phyloP scores from a whole-genome alignment of 2,888 invertebrate species.

The Synanthedon formicaeformis region DNA sequence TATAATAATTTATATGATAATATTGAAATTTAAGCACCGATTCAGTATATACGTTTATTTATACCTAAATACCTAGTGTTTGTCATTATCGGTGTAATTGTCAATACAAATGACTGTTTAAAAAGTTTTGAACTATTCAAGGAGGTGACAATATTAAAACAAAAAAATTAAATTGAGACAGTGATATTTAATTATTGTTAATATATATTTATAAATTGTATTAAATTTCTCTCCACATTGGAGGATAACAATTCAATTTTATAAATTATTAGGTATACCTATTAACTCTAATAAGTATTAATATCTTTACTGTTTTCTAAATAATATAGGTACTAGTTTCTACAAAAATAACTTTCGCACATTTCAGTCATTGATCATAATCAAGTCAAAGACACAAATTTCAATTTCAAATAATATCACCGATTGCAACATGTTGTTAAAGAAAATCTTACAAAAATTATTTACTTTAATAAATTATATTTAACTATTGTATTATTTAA shows the following conservation, averaged over 20 bases:
- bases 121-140: no score
- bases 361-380: slow-evolving; percentile 38
- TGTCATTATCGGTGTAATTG: no score
- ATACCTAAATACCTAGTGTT: no score
- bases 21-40: no score
- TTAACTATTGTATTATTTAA: no score
- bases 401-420: no score
- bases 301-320: slow-evolving; percentile 3
- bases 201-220: slow-evolving; percentile 1
- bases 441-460: no score
- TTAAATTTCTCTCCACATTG: slow-evolving; percentile 33
- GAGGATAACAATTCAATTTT: slow-evolving; percentile 37
- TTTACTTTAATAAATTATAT: no score
- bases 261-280: slow-evolving; percentile 1
- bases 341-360: slow-evolving; percentile 59
- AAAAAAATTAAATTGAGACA: not conserved
- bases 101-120: no score
- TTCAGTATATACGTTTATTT: no score
- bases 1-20: no score
- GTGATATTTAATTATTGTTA: not conserved
- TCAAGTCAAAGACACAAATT: not conserved
- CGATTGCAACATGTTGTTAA: no score
- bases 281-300: not conserved
- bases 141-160: not conserved
- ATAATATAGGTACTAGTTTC: slow-evolving; percentile 1